Evolutionary conservation across 2,113 vertebrate species (phyloP).

Genomic region (Lepus americanus): DNA sequence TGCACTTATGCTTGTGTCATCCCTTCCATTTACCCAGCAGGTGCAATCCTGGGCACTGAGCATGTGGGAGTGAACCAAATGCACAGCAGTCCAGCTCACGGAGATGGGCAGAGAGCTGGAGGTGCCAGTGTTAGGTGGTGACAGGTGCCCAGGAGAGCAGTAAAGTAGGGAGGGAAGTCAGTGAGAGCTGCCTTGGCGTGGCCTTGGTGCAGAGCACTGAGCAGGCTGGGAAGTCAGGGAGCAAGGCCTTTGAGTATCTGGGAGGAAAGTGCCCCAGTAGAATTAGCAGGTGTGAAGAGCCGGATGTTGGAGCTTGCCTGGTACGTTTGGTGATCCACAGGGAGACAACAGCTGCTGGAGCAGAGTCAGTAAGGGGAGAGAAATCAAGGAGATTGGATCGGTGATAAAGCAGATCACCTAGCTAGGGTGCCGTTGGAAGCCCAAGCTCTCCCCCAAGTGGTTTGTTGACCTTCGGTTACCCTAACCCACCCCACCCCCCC

Average conservation of each 20-base stretch:
- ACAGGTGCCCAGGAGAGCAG: neutral
- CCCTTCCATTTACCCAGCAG: no score
- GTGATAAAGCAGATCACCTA: neutral
- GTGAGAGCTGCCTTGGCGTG: neutral
- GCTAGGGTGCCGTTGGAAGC: neutral
- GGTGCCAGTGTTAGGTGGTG: no score
- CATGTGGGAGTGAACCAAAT: no score
- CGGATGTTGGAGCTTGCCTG: no score
- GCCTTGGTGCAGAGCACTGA: neutral
- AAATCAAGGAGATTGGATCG: no score
- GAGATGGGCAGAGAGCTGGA: neutral
- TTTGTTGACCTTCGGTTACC: neutral
- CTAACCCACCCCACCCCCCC: neutral
- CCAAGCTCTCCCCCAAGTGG: neutral
- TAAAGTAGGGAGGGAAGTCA: neutral
- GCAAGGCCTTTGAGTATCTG: neutral
- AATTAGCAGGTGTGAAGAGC: neutral
- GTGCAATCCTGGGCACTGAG: neutral
- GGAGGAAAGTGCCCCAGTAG: neutral
- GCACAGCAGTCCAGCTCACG: neutral
- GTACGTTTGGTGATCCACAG: neutral
- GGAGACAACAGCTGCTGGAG: neutral
- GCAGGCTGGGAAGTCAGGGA: neutral
- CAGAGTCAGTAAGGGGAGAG: neutral
- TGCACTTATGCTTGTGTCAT: no score